Base-by-base conservation (phyloP, 1,140 invertebrate species). In the Drosophila dunni region DNA sequence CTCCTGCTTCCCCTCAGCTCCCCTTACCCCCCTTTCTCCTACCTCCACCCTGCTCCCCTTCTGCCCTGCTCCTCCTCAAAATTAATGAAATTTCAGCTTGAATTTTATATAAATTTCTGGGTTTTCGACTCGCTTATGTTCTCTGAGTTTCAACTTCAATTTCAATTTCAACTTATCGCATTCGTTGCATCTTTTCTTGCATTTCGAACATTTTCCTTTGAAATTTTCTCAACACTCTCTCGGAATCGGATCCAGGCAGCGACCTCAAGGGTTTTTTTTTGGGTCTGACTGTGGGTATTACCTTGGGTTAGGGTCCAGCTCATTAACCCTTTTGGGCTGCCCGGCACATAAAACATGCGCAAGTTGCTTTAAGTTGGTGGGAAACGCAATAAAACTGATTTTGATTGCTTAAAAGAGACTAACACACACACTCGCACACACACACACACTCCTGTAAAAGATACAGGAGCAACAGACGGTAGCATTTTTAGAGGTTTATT, bases 341-440 rank as follows among this genome's bases (percentile, higher is more conserved):
- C 69, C 74, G 62, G 58, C 77, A 82, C 74, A 82, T 81, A 77
- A 83, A 84, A 83, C 72, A 84, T 83, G 81, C 69, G 11, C 17
- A 45, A 13, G 20, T 60, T 24, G 33, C n/a, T 60, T 24, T 15
- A 34, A 46, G 71, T 63, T 79, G 53, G 75, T 88, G 83, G 84
- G 79, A 89, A 89, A 78, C 60, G 79, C 63, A 78, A 78, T 78
- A 79, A 79, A 79, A 77, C 60, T 44, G 60, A 77, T 79, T 82
- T 88, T 74, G 61, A 79, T 86, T 64, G 13, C 40, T 58, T 29
- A 34, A 13, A 11, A 29, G 3, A 29, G 24, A 29, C 24, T 29
- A 2, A 7, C 10, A 33, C 46, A 48, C 46, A 48, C 46, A 29
- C 46, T 7, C 0, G 15, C n/a, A 51, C 24, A 51, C 11, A n/a